Base-by-base conservation (phyloP, 1,140 invertebrate genomes). In the Diploscapter pachys region DNA sequence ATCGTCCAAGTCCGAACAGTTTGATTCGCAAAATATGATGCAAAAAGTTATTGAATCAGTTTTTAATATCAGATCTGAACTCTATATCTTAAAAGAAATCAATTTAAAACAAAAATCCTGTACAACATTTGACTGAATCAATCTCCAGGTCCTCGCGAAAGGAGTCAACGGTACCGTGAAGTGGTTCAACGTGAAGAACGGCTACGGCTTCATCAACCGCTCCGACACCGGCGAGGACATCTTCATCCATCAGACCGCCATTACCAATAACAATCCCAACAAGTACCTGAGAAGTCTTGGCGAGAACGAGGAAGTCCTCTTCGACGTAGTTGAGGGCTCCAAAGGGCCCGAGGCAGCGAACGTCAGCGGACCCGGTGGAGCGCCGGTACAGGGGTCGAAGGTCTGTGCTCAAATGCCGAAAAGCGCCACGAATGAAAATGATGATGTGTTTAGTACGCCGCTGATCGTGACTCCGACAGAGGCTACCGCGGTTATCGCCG, bases 181-280 rank as follows among this genome's bases (percentile, higher is more conserved):
- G 89, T 96, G 93, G 93, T 98, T 98, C 90, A 98, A 97, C 87
- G 95, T 98, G 61, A 98, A 98, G 89, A 97, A 94, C 89, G 96
- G 96, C 87, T 99, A 99, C 90, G 96, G 96, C 85, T 98, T 99
- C 88, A 98, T 98, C 88, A 97, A 97, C 63, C 75, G 75, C 63
- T 62, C 51, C 4, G 75, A 72, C 56, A 76, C 75, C 53, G 72
- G 68, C 49, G 69, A 76, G 50, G 96, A 99, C 89, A 95, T 99
- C 77, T 99, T 99, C 89, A 95, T 99, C 78, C 96, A 99, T 90
- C 96, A 89, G 86, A 90, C 95, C 79, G 96, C 96, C 80, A 98
- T 99, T 84, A 89, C 91, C 76, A 96, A 95, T 87, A 98, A 98
- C 89, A 90, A 98, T 87, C 96, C 96, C 72, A 93, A 93, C 82